A percentile compares a stretch with the other conserved stretches of the same genome.
Evolutionary conservation across 2,113 vertebrate species (phyloP).

Genomic region (Serilophus lunatus): DNA sequence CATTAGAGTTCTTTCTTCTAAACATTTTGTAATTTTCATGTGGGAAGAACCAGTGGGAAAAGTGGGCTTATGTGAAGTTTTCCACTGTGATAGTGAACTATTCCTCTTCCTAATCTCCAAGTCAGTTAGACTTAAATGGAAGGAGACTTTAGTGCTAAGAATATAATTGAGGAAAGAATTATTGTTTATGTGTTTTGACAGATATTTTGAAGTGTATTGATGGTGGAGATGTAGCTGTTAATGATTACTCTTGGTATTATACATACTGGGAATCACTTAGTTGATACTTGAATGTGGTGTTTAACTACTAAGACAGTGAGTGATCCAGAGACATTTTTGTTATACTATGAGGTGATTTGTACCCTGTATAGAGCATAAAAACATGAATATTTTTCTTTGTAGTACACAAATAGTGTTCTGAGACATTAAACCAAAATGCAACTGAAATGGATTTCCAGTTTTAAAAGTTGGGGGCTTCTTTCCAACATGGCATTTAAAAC

Average conservation of each 20-base stretch:
- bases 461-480: rapidly evolving
- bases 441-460: background rate
- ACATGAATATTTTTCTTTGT: background rate
- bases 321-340: background rate
- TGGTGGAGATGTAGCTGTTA: background rate
- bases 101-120: background rate
- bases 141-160: background rate
- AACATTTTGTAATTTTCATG: background rate
- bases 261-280: background rate
- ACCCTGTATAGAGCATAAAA: background rate
- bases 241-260: background rate
- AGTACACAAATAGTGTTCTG: background rate
- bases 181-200: background rate
- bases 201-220: background rate
- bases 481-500: background rate
- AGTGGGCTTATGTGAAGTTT: background rate
- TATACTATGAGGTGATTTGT: background rate
- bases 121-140: background rate
- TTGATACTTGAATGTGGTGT: background rate
- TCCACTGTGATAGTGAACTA: background rate
- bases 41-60: background rate
- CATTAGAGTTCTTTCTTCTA: background rate
- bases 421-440: background rate
- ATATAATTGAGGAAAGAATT: background rate
- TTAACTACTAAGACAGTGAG: background rate